These are phyloP conservation scores for Glossosoma conforme DNA, from an alignment of 1,140 invertebrate species.

Conservation along the genomic window DNA sequence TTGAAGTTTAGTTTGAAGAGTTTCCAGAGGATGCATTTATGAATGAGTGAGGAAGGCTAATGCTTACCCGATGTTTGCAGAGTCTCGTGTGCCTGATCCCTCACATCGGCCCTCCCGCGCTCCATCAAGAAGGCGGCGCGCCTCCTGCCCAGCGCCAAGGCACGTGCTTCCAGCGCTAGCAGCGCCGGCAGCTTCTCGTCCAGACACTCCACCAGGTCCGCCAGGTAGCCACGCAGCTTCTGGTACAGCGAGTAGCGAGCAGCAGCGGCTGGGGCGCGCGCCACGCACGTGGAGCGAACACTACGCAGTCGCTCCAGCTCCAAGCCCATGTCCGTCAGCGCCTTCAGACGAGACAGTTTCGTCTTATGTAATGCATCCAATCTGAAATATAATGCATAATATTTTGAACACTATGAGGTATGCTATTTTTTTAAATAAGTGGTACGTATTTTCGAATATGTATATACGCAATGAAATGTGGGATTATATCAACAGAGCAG, in stretches of 20 bases:
- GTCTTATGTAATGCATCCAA: conserved; percentile 56
- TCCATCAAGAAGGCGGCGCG: conserved; percentile 71
- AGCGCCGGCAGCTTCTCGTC: conserved; percentile 83
- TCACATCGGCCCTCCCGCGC: conserved; percentile 80
- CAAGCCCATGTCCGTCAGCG: conserved; percentile 46
- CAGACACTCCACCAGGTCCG: conserved; percentile 94
- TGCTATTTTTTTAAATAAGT: no score
- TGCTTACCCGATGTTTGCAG: no score
- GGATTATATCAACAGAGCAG: no score
- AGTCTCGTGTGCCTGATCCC: conserved; percentile 90
- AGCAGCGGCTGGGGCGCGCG: conserved; percentile 63
- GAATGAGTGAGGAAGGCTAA: no score
- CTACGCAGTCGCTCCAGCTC: conserved; percentile 57
- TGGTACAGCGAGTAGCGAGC: conserved; percentile 88
- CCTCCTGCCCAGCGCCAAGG: conserved; percentile 66
- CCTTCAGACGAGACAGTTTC: conserved; percentile 50
- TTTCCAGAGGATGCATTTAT: no score
- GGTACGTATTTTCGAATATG: no score
- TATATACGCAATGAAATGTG: no score
- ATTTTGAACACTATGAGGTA: no score
- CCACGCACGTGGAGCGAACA: conserved; percentile 58
- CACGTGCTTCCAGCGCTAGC: conserved; percentile 70
- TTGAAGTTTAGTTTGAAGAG: no score
- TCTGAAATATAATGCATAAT: no score
- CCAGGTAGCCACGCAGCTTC: conserved; percentile 92